These are phyloP conservation scores for Onychomys arenicola DNA, from an alignment of 2,797 vertebrate genomes.

Conservation along the genomic window DNA sequence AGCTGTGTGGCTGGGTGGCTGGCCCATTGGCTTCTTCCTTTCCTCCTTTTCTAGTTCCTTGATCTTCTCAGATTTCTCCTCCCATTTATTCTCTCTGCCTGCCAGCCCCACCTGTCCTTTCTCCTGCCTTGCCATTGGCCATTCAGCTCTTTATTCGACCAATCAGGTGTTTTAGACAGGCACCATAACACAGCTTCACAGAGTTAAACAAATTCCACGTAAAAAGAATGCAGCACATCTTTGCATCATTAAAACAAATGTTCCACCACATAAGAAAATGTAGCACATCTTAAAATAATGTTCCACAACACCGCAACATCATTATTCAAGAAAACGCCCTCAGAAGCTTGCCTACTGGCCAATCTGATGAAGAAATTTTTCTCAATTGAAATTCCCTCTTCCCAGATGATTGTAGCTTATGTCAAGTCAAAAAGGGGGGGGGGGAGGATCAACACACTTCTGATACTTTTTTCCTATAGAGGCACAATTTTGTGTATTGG, in stretches of 20 bases:
- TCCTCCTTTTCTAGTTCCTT: neutral
- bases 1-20: neutral
- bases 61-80: neutral
- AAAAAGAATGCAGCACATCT: neutral
- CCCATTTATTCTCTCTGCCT: neutral
- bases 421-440: neutral
- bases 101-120: neutral
- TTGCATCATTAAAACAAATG: neutral
- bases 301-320: neutral
- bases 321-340: neutral
- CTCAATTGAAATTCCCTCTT: neutral
- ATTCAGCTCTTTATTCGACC: neutral
- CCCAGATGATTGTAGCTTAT: neutral
- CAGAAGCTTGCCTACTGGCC: neutral
- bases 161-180: neutral
- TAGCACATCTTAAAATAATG: neutral
- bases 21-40: neutral
- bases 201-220: neutral
- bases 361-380: neutral
- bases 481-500: neutral
- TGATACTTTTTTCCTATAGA: neutral
- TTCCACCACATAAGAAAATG: neutral
- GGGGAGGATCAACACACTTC: neutral
- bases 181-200: neutral
- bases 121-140: neutral